Conservation (phyloP, 1,140 invertebrate species). For the Solen grandis region DNA sequence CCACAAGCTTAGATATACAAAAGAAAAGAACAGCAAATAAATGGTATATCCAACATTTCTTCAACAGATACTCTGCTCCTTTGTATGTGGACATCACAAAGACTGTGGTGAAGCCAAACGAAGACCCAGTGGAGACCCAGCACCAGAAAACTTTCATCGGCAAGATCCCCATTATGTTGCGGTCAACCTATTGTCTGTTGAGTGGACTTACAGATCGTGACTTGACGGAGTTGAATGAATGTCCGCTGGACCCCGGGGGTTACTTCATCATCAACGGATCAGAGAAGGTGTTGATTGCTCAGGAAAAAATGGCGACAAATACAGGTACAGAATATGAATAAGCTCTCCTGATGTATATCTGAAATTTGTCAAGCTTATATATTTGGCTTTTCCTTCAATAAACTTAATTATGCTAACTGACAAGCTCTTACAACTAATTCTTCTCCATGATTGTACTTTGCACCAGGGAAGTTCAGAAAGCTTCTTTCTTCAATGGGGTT, state of each 20-base stretch:
- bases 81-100: constrained; percentile 99
- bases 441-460: too few relatives aligned
- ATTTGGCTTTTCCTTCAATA: too few relatives aligned
- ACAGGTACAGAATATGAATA: constrained; percentile 83
- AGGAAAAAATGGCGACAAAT: constrained; percentile 99
- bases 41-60: too few relatives aligned
- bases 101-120: constrained; percentile 93
- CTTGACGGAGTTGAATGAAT: constrained; percentile 99
- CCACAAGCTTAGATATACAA: too few relatives aligned
- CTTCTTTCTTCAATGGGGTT: too few relatives aligned
- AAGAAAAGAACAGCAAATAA: too few relatives aligned
- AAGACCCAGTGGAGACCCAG: constrained; percentile 95
- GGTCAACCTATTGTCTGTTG: constrained; percentile 97
- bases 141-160: constrained; percentile 99
- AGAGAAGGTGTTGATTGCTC: constrained; percentile 93
- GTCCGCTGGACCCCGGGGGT: constrained; percentile 95
- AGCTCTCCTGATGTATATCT: neutral
- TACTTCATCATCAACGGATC: constrained; percentile 82
- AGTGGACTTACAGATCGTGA: constrained; percentile 97
- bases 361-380: neutral
- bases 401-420: too few relatives aligned
- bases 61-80: constrained; percentile 94
- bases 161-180: constrained; percentile 99
- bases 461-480: too few relatives aligned
- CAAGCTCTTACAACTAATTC: too few relatives aligned